Evolutionary conservation across 2,113 vertebrate species (phyloP), one percentile per base, ranked within the genome.

Genomic region (Campylomormyrus tamandua): DNA sequence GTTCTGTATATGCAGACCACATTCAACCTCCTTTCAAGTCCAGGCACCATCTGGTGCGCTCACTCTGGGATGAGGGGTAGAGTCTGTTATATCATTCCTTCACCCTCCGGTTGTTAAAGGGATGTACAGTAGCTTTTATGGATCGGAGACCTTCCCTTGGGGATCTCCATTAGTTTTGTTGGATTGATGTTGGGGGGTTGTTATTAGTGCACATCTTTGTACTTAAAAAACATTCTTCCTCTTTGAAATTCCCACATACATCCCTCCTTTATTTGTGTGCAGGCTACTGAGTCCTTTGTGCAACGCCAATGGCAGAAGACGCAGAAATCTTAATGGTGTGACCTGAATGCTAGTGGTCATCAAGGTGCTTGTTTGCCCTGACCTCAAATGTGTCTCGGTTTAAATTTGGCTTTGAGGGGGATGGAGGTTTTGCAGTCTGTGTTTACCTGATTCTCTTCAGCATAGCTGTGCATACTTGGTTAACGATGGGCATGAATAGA

Each of bases 91-190:
- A 35, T 52, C 85, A 35, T 86, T 27, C 48, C 85, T 87, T 52
- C 49, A 87, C 49, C 83, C 85, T 35, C 50, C 13, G 27, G 85
- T 53, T 39, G 85, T 87, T 53, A 87, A 11, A 52, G 49, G 31
- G 27, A 35, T 53, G 50, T 39, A 39, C 27, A 53, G 85, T 35
- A 53, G 50, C 49, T 87, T 87, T 87, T 53, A 53, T 35, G 85
- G 85, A 87, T 87, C 27, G 19, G n/a, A 87, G 50, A 87, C 35
- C 85, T 27, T 87, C 85, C 85, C 50, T 53, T 87, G 15, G 50
- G 85, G 85, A n/a, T 53, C 49, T 35, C 50, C 85, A 87, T 87
- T 87, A 87, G 27, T 87, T 87, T 87, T 87, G n/a, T 35, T 52
- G 85, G 31, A 17, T 48, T 53, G 27, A 19, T 35, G 50, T 46